Evolutionary conservation across 1,140 invertebrate genomes (phyloP), one percentile per base, ranked within the genome.

Genomic region (Oscheius sp.): DNA sequence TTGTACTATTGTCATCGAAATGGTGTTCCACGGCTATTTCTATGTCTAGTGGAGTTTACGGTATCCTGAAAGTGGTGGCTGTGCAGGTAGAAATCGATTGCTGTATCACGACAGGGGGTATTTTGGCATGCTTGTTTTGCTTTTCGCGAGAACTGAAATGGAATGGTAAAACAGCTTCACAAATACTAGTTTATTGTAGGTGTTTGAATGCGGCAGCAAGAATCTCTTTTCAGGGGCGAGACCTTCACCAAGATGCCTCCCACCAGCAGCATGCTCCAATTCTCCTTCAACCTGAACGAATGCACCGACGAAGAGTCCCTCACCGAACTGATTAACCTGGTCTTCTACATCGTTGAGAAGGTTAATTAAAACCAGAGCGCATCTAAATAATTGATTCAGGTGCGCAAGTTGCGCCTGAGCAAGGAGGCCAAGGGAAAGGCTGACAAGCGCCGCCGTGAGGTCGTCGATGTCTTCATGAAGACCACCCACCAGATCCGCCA

Each of bases 381-480:
- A 86, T 89, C 91, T 71, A 88, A 96, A 79, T 94, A 97, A 84
- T 95, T 94, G 86, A 13, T 63, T 32, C 31, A 63, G 61, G 87
- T 97, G 38, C 91, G 92, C 81, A 88, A 92, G 73, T 91, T 93
- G 72, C 89, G 91, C 80, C 88, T 99, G 35, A 92, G 91, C 62
- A 94, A 93, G 87, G 95, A 99, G 90, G 93, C 93, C 85, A 85
- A 83, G 28, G 20, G 34, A 20, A 76, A 82, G n/a, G 78, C 82
- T 4, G 94, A 97, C 80, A 94, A 93, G 85, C 95, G 95, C 84
- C 90, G 95, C 18, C 88, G 91, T 84, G 91, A 90, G 78, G 92
- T 95, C 0, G 91, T 94, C 83, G 95, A 97, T 86, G 90, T 91
- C 29, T 97, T 93, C 86, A 84, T 94, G 76, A 95, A 97, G 83